Evolutionary conservation across 1,140 invertebrate genomes (phyloP), one percentile per base, ranked within the genome.

Genomic region (Thaumetopoea pityocampa): DNA sequence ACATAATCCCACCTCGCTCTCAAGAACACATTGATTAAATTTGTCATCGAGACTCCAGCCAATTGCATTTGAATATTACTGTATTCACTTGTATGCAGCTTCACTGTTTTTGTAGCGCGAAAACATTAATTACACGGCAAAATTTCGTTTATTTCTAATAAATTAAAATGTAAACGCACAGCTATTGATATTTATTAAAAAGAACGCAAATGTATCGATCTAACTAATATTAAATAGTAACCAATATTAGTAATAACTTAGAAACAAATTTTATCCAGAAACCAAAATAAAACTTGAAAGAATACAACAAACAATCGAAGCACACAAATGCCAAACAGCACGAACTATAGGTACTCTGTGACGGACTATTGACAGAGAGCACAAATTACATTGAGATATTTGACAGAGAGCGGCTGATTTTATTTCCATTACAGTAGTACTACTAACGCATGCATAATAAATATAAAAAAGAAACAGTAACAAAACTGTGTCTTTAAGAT

Each of bases 291-390:
- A 74, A 67, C 56, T 55, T 65, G 51, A 70, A 64, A 67, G 53
- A 60, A 61, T 61, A 60, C 63, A 73, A 67, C 68, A 79, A 82
- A 78, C 72, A 78, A 79, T 71, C 71, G 72, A 79, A 81, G 69
- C 72, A 55, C 60, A 59, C 62, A 58, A 74, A 70, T 76, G 68
- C 77, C 69, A 73, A 54, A 51, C 43, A 50, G 35, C 51, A 61
- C 35, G n/a, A n/a, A n/a, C n/a, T n/a, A n/a, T n/a, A n/a, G n/a
- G n/a, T n/a, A n/a, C n/a, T n/a, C n/a, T n/a, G n/a, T 35, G 44
- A 37, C 29, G 36, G 36, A 46, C 33, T 30, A 32, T 35, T 52
- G 53, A 60, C 53, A 51, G 49, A 48, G 44, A 50, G 33, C 50
- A 58, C 37, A 58, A 30, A 5, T 23, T 23, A 23, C n/a, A 2